Evolutionary conservation across 2,797 vertebrate species (phyloP).

Genomic region (Liparis tanakae): DNA sequence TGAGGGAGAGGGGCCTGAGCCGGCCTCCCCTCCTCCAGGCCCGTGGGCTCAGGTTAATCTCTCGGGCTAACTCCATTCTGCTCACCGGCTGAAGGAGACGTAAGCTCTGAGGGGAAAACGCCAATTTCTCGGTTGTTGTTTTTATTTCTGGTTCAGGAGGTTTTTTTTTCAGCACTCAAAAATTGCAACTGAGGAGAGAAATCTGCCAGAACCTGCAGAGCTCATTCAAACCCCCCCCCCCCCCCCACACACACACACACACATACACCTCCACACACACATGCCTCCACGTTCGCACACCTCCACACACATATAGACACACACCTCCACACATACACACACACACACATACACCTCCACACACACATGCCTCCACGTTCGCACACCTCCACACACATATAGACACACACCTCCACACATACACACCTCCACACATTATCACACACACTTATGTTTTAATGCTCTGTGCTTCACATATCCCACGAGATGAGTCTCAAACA

Average conservation of each 20-base stretch:
- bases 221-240: constrained; percentile 1
- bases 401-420: no score
- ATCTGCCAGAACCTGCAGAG: constrained; percentile 34
- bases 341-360: no score
- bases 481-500: constrained; percentile 40
- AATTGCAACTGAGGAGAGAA: constrained; percentile 32
- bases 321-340: no score
- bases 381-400: no score
- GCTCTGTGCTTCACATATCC: constrained; percentile 12
- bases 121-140: neutral
- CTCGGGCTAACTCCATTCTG: constrained; percentile 58
- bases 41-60: constrained; percentile 67
- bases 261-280: no score
- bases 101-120: constrained; percentile 14
- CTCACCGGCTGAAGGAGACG: constrained; percentile 41
- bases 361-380: no score
- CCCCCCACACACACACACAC: no score
- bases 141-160: constrained; percentile 46
- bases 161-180: constrained; percentile 25
- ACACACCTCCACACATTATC: no score
- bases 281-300: no score
- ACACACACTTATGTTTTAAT: no score
- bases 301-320: no score
- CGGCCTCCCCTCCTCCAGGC: constrained; percentile 50
- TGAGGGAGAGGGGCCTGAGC: constrained; percentile 1